Evolutionary conservation across 37 sponge, comb jelly and placozoan species (phyloP), one percentile per base, ranked within the genome.

Genomic region (Chondrilla cf. caribensis): DNA sequence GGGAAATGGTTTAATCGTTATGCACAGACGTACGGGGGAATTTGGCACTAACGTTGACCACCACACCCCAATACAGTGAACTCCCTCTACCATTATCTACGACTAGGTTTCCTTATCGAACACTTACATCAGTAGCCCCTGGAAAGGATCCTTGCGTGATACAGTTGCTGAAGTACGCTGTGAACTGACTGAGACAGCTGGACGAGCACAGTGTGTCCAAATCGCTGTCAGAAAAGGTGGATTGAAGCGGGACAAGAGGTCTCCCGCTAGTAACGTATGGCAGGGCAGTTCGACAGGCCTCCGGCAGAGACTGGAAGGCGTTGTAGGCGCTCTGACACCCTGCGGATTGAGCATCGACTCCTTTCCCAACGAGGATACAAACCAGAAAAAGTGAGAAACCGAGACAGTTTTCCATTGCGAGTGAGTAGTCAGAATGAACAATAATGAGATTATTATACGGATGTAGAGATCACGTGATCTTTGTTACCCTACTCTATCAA

Each of bases 301-400:
- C 33, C 1, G 31, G 1, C 68, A 33, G 35, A 29, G 11, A 3
- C 17, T 6, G 11, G 33, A 67, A 67, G 4, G 2, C 1, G 29
- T 26, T 67, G 68, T 37, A 73, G 24, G 43, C 17, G 58, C 91
- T 82, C 17, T 96, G 81, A 54, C 96, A 95, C 82, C 96, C 96
- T 79, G 96, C 96, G 31, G 96, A 78, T 73, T 98, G 97, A 9
- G 96, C 90, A 51, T 89, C 91, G 33, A 98, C 96, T 78, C 96
- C 99, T 71, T 98, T 98, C 7, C 99, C 96, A 22, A 98, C 97
- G 24, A 98, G 90, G 0, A 26, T 26, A 59, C 7, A 26, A 96
- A 96, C 68, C 96, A 96, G 88, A 98, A 98, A 80, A 98, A 98
- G 1, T 96, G 94, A 77, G 92, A 96, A 66, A 98, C 22, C 25